phyloP scores from a whole-genome alignment of 2,888 invertebrate species.

The Scaptomyza polygonia region DNA sequence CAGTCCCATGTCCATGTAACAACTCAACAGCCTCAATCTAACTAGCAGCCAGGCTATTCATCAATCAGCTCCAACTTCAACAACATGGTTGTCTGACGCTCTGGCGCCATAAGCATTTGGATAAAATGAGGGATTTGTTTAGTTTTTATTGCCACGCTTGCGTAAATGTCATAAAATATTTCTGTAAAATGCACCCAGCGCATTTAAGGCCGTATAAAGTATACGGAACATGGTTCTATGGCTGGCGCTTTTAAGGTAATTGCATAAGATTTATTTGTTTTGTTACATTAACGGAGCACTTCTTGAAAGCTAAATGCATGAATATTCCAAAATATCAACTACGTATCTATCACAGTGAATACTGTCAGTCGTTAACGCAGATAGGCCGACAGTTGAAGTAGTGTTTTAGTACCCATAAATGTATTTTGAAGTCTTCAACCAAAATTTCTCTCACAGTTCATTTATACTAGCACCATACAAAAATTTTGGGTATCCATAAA shows the following conservation, averaged over 20 bases:
- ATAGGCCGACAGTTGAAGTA: neutral
- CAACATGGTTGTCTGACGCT: conserved; percentile 12
- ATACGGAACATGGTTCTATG: conserved; percentile 56
- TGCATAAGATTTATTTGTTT: conserved; percentile 62
- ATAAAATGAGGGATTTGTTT: conserved; percentile 63
- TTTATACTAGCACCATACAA: too few species aligned
- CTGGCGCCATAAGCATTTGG: conserved; percentile 67
- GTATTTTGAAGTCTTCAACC: too few species aligned
- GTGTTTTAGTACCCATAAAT: neutral
- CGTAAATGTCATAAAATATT: conserved; percentile 73
- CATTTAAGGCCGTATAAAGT: conserved; percentile 24
- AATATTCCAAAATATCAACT: neutral
- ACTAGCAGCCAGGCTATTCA: conserved; percentile 39
- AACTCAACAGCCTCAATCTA: conserved; percentile 17
- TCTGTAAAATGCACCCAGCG: conserved; percentile 51
- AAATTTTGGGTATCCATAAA: neutral
- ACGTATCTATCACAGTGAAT: too few species aligned
- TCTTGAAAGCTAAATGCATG: neutral
- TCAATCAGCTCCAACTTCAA: conserved; percentile 48
- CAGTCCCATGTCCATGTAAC: conserved; percentile 13
- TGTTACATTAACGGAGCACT: conserved; percentile 22
- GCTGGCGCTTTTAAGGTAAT: conserved; percentile 69
- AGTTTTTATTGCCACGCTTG: conserved; percentile 67
- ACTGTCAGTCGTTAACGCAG: neutral
- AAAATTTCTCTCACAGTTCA: too few species aligned